Percentiles rank a stretch among this genome's conserved stretches.
Conservation (phyloP, 2,888 invertebrate genomes). For the Hemicrepidius hirtus region DNA sequence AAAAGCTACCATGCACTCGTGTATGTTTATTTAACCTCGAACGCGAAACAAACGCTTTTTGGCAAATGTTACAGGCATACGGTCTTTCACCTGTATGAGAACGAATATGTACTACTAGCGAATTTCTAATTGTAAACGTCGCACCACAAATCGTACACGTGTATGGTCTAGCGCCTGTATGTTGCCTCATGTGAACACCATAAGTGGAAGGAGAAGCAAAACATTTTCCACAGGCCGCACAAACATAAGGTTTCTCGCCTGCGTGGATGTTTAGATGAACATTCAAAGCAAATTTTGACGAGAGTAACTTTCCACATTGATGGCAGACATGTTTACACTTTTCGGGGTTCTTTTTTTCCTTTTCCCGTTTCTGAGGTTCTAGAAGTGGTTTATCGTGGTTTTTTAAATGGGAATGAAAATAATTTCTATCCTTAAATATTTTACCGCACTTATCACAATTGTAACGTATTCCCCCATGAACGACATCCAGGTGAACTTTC, state of each 20-base stretch:
- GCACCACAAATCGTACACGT: conserved; percentile 75
- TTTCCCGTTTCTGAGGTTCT: conserved; percentile 58
- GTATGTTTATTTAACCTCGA: conserved; percentile 77
- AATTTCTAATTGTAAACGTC: conserved; percentile 74
- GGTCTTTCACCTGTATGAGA: conserved; percentile 70
- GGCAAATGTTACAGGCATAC: conserved; percentile 66
- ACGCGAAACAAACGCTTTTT: conserved; percentile 76
- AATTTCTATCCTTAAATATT: conserved; percentile 71
- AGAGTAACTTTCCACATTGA: conserved; percentile 70
- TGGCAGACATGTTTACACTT: conserved; percentile 65
- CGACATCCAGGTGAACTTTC: conserved; percentile 76
- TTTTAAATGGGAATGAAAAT: conserved; percentile 67
- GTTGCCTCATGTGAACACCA: conserved; percentile 74
- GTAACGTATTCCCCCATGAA: conserved; percentile 74
- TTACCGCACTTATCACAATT: conserved; percentile 75
- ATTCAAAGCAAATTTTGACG: conserved; percentile 68
- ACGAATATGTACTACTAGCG: conserved; percentile 73
- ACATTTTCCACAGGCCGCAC: conserved; percentile 67
- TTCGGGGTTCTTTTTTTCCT: background rate
- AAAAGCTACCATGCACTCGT: conserved; percentile 78
- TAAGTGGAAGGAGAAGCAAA: conserved; percentile 69
- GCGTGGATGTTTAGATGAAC: conserved; percentile 69
- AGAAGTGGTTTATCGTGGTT: conserved; percentile 67
- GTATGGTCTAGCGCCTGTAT: conserved; percentile 74
- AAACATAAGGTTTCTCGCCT: conserved; percentile 69